These are phyloP conservation scores for Peromyscus californicus DNA, from an alignment of 2,113 vertebrate species.

Conservation along the genomic window DNA sequence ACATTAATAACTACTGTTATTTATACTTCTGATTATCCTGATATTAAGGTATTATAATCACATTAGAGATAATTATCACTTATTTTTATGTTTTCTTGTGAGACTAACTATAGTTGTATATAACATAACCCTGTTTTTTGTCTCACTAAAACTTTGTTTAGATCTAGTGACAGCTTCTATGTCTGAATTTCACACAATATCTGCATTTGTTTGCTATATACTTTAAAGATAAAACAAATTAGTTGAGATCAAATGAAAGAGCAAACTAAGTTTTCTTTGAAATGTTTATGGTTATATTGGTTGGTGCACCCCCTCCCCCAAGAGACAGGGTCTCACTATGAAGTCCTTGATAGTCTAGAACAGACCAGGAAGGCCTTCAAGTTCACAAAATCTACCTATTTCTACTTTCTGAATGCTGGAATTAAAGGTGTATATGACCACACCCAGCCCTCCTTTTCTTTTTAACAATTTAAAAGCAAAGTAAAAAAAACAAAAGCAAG, in stretches of 20 bases:
- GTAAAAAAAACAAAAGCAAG: neutral
- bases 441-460: neutral
- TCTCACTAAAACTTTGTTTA: slow-evolving; percentile 8
- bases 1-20: neutral
- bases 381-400: neutral
- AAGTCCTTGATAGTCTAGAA: neutral
- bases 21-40: neutral
- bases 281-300: neutral
- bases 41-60: neutral
- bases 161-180: neutral
- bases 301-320: neutral
- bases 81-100: neutral
- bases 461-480: neutral
- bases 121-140: slow-evolving; percentile 26
- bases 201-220: slow-evolving; percentile 30
- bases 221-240: slow-evolving; percentile 36
- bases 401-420: neutral
- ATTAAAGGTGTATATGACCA: neutral
- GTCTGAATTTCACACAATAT: neutral
- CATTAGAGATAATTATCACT: neutral
- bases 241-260: slow-evolving; percentile 42
- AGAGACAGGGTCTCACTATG: neutral
- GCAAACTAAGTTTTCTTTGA: slow-evolving; percentile 27
- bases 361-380: neutral
- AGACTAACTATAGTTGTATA: neutral